Evolutionary conservation across 64 coral and sea anemone genomes (phyloP).

Genomic region (Porites lutea): DNA sequence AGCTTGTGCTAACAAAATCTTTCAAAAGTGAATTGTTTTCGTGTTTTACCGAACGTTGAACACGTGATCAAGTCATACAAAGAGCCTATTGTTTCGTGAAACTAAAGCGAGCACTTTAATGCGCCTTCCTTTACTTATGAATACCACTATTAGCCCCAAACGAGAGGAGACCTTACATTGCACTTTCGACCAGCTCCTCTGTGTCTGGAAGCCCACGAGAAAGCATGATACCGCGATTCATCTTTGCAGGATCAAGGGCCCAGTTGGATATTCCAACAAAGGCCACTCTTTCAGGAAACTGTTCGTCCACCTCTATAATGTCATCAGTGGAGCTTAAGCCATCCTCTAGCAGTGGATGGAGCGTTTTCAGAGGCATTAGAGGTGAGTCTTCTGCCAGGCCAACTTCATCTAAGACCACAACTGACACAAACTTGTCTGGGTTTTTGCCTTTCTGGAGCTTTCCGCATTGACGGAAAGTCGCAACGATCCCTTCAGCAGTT

Average conservation of each 20-base stretch:
- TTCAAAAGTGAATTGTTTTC: too few species aligned
- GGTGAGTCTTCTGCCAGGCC: conserved; percentile 92
- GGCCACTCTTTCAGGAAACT: conserved; percentile 61
- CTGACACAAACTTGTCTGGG: conserved; percentile 60
- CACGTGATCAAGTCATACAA: too few species aligned
- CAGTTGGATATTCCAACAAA: conserved; percentile 97
- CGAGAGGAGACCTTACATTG: conserved; percentile 43
- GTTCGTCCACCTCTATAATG: conserved; percentile 67
- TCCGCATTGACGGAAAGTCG: conserved; percentile 86
- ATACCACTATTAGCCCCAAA: too few species aligned
- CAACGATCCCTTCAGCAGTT: conserved; percentile 84
- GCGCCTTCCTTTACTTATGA: background rate
- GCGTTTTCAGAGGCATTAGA: conserved; percentile 88
- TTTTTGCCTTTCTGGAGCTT: conserved; percentile 84
- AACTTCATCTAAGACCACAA: conserved; percentile 77
- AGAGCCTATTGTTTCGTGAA: too few species aligned
- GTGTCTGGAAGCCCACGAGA: conserved; percentile 64
- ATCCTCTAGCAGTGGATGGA: conserved; percentile 91
- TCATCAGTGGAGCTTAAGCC: conserved; percentile 79
- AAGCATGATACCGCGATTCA: conserved; percentile 96
- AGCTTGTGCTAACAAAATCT: too few species aligned
- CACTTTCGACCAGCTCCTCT: conserved; percentile 76
- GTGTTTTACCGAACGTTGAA: too few species aligned
- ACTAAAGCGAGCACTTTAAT: too few species aligned
- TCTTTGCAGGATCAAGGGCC: conserved; percentile 95